phyloP scores from a whole-genome alignment of 2,113 vertebrate genomes.

The Sinocyclocheilus maitianheensis region DNA sequence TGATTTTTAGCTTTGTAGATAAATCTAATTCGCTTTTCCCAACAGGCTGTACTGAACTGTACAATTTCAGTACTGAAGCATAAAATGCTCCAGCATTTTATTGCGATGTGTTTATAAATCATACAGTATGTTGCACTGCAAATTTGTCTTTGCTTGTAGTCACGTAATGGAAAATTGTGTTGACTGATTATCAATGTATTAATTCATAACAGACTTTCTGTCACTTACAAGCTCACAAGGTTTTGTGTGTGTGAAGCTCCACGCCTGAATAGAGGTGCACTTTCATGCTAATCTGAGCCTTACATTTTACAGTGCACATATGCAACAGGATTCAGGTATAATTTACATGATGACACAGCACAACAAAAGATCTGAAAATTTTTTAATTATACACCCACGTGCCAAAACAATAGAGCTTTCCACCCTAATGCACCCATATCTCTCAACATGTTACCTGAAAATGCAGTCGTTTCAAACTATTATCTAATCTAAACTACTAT shows the following conservation, averaged over 20 bases:
- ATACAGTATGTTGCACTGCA: background rate
- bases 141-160: background rate
- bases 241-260: background rate
- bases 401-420: background rate
- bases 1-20: slow-evolving; percentile 3
- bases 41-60: background rate
- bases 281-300: background rate
- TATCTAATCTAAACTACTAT: background rate
- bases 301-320: background rate
- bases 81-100: background rate
- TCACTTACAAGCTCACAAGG: background rate
- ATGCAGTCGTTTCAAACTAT: background rate
- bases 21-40: background rate
- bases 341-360: background rate
- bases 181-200: background rate
- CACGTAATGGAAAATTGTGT: slow-evolving; percentile 14
- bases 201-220: background rate
- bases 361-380: background rate
- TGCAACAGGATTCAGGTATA: background rate
- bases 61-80: background rate
- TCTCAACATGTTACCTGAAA: background rate
- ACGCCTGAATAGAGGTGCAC: background rate
- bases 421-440: background rate
- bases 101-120: background rate
- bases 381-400: background rate